Percentiles rank a stretch among this genome's conserved stretches.
These are phyloP conservation scores for Anabas testudineus DNA, from an alignment of 2,797 vertebrate genomes.

Conservation along the genomic window DNA sequence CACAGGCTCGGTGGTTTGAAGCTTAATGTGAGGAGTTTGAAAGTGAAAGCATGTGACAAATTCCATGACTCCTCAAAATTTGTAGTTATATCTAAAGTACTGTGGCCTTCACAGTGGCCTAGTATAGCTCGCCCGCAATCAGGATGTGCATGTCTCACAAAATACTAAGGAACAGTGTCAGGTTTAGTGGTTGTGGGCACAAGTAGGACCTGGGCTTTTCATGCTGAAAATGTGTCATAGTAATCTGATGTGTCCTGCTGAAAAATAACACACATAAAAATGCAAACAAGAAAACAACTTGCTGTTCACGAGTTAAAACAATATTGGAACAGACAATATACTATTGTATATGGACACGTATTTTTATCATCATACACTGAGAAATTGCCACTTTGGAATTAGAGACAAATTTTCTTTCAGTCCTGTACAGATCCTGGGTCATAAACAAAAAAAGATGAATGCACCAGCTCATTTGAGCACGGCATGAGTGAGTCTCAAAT, in stretches of 20 bases:
- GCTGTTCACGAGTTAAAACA: conserved; percentile 24
- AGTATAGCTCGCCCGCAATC: conserved; percentile 49
- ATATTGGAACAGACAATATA: background rate
- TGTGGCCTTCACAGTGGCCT: conserved; percentile 50
- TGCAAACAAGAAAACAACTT: conserved; percentile 17
- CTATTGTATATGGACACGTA: background rate
- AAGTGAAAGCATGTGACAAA: conserved; percentile 77
- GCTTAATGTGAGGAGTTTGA: conserved; percentile 65
- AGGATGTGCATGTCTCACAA: conserved; percentile 41
- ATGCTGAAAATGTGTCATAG: conserved; percentile 13
- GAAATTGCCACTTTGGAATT: conserved; percentile 18
- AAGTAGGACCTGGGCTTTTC: conserved; percentile 26
- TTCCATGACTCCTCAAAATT: conserved; percentile 66
- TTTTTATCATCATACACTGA: conserved; percentile 11
- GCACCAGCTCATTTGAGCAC: conserved; percentile 4
- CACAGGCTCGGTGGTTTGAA: conserved; percentile 68
- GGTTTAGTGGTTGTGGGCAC: conserved; percentile 54
- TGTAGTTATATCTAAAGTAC: conserved; percentile 54
- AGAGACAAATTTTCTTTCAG: conserved; percentile 3
- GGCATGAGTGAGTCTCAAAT: conserved; percentile 18
- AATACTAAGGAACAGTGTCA: conserved; percentile 52
- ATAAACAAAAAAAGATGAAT: conserved; percentile 31
- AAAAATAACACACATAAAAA: conserved; percentile 24
- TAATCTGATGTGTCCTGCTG: conserved; percentile 18
- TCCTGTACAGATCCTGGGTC: conserved; percentile 25